Base-by-base conservation (phyloP, 2,888 invertebrate species). In the Harmothoe impar region DNA sequence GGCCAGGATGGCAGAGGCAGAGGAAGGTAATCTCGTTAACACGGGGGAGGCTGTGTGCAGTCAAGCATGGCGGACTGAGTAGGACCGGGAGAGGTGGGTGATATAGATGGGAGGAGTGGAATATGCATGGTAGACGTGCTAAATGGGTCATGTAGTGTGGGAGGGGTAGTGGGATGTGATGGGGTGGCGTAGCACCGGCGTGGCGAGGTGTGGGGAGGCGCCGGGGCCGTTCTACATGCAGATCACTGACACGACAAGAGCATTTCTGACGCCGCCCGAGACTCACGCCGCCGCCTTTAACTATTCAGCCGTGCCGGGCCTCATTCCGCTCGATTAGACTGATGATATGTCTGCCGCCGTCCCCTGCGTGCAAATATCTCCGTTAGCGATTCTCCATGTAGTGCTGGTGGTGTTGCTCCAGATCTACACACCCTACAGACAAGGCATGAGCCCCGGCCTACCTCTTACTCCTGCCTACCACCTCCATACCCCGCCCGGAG, bases 361-460 rank as follows among this genome's bases (percentile, higher is more conserved):
- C 31, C n/a, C 72, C 29, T 72, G 72, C 72, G n/a, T 72, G 72
- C 72, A 72, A 72, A 72, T 72, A 72, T 72, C 72, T 72, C 72
- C 72, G 25, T 72, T 72, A 72, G 72, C 20, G n/a, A 29, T 72
- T 29, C 29, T 25, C n/a, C 7, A 62, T n/a, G 62, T n/a, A n/a
- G 62, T n/a, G 62, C 62, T 62, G 62, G 62, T n/a, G 23, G 23
- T 62, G 62, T 62, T 62, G 62, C 62, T 20, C 12, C 20, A 62
- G n/a, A 15, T 15, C 62, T n/a, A 3, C 43, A 43, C 43, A 10
- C 43, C 43, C 43, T 43, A 10, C 43, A 43, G 43, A 43, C 43
- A 10, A 43, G 43, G 43, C 10, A 43, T 43, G 43, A 3, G 43
- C 43, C 43, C 43, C 43, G n/a, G n/a, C n/a, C n/a, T 43, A 3